phyloP scores from a whole-genome alignment of 1,140 invertebrate genomes.

The Gonatopus flavifemur region DNA sequence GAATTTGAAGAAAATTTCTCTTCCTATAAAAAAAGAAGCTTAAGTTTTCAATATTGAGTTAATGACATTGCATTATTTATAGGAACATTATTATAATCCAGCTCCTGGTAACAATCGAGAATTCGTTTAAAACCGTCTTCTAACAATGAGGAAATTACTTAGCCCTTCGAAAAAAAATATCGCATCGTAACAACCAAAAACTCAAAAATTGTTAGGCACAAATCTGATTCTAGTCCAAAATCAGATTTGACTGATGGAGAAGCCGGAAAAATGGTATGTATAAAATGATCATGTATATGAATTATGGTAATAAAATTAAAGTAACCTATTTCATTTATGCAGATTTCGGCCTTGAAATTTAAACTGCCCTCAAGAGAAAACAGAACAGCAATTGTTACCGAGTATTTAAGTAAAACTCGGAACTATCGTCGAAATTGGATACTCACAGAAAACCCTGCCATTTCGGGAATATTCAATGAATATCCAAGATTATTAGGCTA shows the following conservation, averaged over 20 bases:
- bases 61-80: not conserved
- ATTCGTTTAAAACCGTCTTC: not conserved
- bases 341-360: not conserved
- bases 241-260: not conserved
- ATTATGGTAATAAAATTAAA: not conserved
- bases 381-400: not conserved
- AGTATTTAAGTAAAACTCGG: not conserved
- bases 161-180: not conserved
- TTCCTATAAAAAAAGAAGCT: too few relatives aligned
- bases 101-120: not conserved
- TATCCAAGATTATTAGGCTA: slow-evolving; percentile 3
- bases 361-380: not conserved
- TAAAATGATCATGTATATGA: not conserved
- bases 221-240: not conserved
- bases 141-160: not conserved
- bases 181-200: not conserved
- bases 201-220: not conserved
- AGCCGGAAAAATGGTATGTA: not conserved
- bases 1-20: too few relatives aligned
- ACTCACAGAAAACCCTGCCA: not conserved
- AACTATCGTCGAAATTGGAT: slow-evolving; percentile 1
- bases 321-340: not conserved
- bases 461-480: slow-evolving; percentile 1
- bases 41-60: too few relatives aligned
- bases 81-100: not conserved